Conservation (phyloP, 1,140 invertebrate species). For the Eueides isabella region DNA sequence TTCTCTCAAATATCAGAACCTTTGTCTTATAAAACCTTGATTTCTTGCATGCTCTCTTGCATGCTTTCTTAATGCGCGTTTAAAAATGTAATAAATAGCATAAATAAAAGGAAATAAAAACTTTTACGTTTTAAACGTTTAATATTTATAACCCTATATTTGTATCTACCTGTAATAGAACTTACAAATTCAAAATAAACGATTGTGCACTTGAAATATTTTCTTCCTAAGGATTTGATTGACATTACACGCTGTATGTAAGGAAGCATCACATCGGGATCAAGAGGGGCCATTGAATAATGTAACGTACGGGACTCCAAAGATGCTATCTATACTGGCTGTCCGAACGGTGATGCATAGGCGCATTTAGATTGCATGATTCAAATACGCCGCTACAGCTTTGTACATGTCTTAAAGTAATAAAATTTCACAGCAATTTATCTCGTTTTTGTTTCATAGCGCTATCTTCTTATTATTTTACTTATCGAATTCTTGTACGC, state of each 20-base stretch:
- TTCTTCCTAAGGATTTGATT: slow-evolving; percentile 40
- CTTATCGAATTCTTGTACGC: background rate
- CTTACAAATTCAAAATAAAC: background rate
- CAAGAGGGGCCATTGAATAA: slow-evolving; percentile 41
- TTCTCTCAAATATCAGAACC: no score
- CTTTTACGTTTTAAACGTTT: no score
- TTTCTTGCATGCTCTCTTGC: no score
- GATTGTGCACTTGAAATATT: slow-evolving; percentile 19
- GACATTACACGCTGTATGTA: slow-evolving; percentile 40
- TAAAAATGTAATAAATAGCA: no score
- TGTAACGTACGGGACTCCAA: slow-evolving; percentile 31
- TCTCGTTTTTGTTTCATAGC: background rate
- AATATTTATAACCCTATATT: no score
- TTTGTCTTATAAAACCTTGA: no score
- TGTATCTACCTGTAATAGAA: no score
- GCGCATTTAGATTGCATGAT: slow-evolving; percentile 43
- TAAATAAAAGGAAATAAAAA: no score
- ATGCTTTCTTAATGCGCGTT: no score
- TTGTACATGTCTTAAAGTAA: slow-evolving; percentile 17
- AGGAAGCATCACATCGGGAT: slow-evolving; percentile 39
- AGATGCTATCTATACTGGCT: slow-evolving; percentile 37
- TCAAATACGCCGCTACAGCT: slow-evolving; percentile 31
- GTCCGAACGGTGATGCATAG: slow-evolving; percentile 42
- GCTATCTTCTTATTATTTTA: background rate
- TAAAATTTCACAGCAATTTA: slow-evolving; percentile 7